phyloP scores from a whole-genome alignment of 35 echinoderm and acorn worm species.

The Nesometra sesokonis region DNA sequence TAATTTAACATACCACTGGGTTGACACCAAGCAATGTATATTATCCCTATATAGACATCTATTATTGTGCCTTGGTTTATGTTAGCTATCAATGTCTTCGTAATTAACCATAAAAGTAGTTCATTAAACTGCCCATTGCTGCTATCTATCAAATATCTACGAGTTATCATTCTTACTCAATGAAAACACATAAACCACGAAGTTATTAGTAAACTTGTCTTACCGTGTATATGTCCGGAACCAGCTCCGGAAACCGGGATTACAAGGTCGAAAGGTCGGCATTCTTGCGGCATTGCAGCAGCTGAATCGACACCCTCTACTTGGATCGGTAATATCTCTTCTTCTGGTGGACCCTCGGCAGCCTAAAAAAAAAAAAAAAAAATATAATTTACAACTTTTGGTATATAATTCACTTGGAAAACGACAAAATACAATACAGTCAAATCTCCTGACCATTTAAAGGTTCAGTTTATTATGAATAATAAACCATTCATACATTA shows the following conservation, averaged over 20 bases:
- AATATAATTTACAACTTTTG: too few species aligned
- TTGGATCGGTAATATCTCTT: conserved; percentile 37
- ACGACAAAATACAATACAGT: too few species aligned
- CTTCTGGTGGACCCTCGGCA: conserved; percentile 76
- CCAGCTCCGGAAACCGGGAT: conserved; percentile 69
- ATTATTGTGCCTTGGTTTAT: too few species aligned
- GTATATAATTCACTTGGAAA: too few species aligned
- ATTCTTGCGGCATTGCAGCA: conserved; percentile 48
- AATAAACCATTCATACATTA: too few species aligned
- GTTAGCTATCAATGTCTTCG: background rate
- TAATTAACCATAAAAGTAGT: background rate
- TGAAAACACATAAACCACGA: background rate
- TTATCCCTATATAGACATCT: too few species aligned
- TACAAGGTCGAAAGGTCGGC: conserved; percentile 79
- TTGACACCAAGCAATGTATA: too few species aligned
- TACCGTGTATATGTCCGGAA: conserved; percentile 57
- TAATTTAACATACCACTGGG: too few species aligned
- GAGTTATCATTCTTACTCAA: background rate
- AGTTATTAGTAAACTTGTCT: background rate
- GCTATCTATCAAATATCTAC: background rate
- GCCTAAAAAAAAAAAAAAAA: too few species aligned
- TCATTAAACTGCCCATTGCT: background rate
- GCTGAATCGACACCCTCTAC: conserved; percentile 40
- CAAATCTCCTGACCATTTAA: too few species aligned
- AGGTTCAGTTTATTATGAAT: too few species aligned